A percentile compares a stretch with the other conserved stretches of the same genome.
Conservation (phyloP, 2,888 invertebrate species). For the Alloscopus bannaensis region DNA sequence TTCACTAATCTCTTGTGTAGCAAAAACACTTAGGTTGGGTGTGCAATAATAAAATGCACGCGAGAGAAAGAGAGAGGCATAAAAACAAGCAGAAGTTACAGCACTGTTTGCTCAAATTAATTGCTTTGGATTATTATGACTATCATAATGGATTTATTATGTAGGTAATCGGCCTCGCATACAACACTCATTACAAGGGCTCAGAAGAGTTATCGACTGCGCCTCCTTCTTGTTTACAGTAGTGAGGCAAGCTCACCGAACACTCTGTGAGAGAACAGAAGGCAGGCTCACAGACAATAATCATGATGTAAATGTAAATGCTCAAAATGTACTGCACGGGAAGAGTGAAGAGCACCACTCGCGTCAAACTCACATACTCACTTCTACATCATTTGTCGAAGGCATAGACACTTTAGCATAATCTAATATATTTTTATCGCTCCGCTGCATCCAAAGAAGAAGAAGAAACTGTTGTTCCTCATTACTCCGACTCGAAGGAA, state of each 20-base stretch:
- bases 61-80: slow-evolving; percentile 2
- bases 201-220: slow-evolving; percentile 37
- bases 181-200: slow-evolving; percentile 35
- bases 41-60: no score
- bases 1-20: slow-evolving; percentile 12
- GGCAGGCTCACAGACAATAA: no score
- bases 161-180: slow-evolving; percentile 24
- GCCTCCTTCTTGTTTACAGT: slow-evolving; percentile 54
- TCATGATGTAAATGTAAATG: no score
- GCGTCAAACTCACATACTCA: no score
- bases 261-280: no score
- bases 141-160: slow-evolving; percentile 62
- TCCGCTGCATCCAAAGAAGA: no score
- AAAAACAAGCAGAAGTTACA: slow-evolving; percentile 15
- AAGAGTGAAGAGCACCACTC: neutral
- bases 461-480: no score
- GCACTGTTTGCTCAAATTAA: slow-evolving; percentile 62
- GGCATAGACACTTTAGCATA: no score
- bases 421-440: no score
- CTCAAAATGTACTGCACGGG: neutral
- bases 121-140: slow-evolving; percentile 61
- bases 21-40: slow-evolving; percentile 52
- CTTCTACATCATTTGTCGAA: no score
- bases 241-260: no score
- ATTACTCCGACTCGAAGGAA: slow-evolving; percentile 48